Evolutionary conservation across 2,797 vertebrate species (phyloP), one percentile per base, ranked within the genome.

Genomic region (Labeo calbasu): DNA sequence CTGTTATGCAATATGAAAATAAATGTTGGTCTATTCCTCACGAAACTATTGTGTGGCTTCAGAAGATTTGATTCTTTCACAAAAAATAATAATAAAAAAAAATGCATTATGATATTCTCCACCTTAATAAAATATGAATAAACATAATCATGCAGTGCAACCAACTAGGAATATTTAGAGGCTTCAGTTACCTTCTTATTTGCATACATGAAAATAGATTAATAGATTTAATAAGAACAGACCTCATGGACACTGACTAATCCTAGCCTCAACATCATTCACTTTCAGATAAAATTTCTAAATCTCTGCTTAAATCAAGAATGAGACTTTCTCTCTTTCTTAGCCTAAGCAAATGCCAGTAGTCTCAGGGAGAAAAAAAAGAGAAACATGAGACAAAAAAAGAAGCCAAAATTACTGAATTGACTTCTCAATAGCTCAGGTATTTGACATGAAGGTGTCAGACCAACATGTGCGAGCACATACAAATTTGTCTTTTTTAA

Each of bases 401-500:
- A 53, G 4, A 1, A 14, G 1, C 55, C 19, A 36, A 55, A 75
- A 13, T 14, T 1, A 40, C n/a, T 9, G 6, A 25, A 7, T 6
- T 48, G 11, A 59, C 23, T 28, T 72, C 40, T 81, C 28, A 36
- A 72, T 2, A 10, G 55, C 66, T 81, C 13, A 23, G 69, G 51
- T 73, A 9, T 82, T 51, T 82, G 1, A 51, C 69, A 23, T 13
- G 9, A 73, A 80, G 15, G 25, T 36, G 9, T 36, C 46, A 82
- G 25, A 50, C 63, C 25, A 73, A 82, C 70, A 36, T 63, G 80
- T n/a, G 70, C 19, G 10, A 65, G 46, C 80, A 13, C 75, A 57
- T 82, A 50, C 70, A 82, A 40, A 82, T 61, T 32, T 73, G 43
- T 75, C 10, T 21, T n/a, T 63, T 36, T 65, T 40, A 75, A 23